Evolutionary conservation across 2,888 invertebrate genomes (phyloP).

Genomic region (Poecilobothrus nobilitatus): DNA sequence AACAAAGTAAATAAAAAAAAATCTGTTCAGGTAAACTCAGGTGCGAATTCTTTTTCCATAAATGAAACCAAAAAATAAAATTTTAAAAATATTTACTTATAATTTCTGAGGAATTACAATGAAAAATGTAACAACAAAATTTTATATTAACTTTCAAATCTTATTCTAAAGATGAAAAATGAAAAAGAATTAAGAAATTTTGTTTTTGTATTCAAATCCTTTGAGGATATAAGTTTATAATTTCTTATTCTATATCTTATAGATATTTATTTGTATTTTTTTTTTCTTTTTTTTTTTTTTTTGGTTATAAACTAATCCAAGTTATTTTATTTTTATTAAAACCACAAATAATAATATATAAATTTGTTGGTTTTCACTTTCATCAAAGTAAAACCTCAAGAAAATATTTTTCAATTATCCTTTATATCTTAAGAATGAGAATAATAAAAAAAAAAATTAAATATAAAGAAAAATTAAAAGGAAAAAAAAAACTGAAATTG

Average conservation of each 20-base stretch:
- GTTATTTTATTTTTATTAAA: background rate
- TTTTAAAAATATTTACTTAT: background rate
- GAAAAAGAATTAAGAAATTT: too few species aligned
- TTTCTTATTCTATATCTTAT: background rate
- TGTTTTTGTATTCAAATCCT: background rate
- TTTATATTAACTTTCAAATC: background rate
- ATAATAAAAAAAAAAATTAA: too few species aligned
- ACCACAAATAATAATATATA: background rate
- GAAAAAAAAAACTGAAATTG: background rate
- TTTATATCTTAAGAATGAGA: background rate
- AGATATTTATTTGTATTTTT: background rate
- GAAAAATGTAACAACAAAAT: background rate
- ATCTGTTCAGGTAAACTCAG: background rate
- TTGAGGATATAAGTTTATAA: background rate
- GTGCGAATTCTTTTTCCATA: background rate
- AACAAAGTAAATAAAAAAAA: too few species aligned
- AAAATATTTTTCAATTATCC: slow-evolving; percentile 6
- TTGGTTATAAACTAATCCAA: background rate
- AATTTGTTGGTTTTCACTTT: slow-evolving; percentile 5
- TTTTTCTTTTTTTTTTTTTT: background rate
- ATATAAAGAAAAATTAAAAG: too few species aligned
- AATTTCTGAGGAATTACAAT: slow-evolving; percentile 1
- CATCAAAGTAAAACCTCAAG: slow-evolving; percentile 3
- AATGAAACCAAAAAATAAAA: background rate
- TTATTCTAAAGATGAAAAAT: background rate